Conservation (phyloP, 2,113 vertebrate species). For the Naja naja region DNA sequence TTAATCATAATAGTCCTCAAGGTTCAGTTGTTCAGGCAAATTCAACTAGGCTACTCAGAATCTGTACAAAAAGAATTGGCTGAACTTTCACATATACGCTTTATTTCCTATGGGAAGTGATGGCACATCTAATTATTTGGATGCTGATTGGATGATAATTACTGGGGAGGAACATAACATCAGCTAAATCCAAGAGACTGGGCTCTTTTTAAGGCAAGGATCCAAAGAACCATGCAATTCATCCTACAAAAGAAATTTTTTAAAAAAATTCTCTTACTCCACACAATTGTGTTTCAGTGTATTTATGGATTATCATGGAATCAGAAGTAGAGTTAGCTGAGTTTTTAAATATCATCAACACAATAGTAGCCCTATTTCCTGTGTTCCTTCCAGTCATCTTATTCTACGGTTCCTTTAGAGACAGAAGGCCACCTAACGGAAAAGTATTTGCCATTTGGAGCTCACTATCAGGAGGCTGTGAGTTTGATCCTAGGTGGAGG, state of each 20-base stretch:
- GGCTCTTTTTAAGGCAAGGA: not conserved
- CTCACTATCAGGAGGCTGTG: too few species aligned
- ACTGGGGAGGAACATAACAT: not conserved
- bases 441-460: not conserved
- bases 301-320: not conserved
- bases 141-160: not conserved
- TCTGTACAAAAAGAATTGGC: not conserved
- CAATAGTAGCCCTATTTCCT: not conserved
- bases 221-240: not conserved
- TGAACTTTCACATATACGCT: not conserved
- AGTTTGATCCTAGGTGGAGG: too few species aligned
- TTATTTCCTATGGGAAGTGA: not conserved
- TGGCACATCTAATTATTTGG: not conserved
- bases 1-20: not conserved
- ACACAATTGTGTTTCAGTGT: not conserved
- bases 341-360: not conserved
- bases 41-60: not conserved
- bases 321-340: not conserved
- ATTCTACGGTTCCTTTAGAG: not conserved
- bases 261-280: not conserved
- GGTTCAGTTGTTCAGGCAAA: not conserved
- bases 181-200: not conserved
- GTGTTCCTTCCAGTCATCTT: not conserved
- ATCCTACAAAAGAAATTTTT: not conserved
- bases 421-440: not conserved